These are phyloP conservation scores for Hofmannophila pseudospretella DNA, from an alignment of 2,888 invertebrate species.

Conservation along the genomic window DNA sequence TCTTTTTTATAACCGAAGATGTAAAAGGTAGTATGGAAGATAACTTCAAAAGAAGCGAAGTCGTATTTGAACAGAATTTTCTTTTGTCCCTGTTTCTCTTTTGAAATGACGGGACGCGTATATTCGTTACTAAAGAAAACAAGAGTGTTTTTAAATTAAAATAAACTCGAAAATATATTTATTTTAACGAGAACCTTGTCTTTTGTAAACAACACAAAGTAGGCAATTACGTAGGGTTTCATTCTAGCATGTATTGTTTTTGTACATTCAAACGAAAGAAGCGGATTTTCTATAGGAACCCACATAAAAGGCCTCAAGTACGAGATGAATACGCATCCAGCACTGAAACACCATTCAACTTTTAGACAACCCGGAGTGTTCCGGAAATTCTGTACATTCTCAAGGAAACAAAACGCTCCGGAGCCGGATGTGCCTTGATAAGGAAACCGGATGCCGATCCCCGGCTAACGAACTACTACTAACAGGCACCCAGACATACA, in stretches of 20 bases:
- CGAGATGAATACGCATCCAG: conserved; percentile 1
- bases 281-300: no score
- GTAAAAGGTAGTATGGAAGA: background rate
- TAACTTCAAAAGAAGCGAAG: background rate
- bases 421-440: conserved; percentile 56
- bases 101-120: background rate
- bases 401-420: conserved; percentile 56
- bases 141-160: no score
- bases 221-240: no score
- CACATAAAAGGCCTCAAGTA: background rate
- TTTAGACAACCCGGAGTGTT: conserved; percentile 6
- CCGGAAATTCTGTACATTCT: conserved; percentile 44
- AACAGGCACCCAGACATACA: conserved; percentile 30
- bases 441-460: conserved; percentile 61
- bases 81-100: no score
- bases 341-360: background rate
- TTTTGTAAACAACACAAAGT: no score
- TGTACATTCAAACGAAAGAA: no score
- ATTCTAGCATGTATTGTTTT: no score
- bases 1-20: background rate
- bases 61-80: no score
- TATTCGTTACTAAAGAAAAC: background rate
- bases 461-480: conserved; percentile 60
- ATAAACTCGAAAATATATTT: no score
- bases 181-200: no score